These are phyloP conservation scores for Parnassius glacialis DNA, from an alignment of 2,888 invertebrate genomes.

Conservation along the genomic window DNA sequence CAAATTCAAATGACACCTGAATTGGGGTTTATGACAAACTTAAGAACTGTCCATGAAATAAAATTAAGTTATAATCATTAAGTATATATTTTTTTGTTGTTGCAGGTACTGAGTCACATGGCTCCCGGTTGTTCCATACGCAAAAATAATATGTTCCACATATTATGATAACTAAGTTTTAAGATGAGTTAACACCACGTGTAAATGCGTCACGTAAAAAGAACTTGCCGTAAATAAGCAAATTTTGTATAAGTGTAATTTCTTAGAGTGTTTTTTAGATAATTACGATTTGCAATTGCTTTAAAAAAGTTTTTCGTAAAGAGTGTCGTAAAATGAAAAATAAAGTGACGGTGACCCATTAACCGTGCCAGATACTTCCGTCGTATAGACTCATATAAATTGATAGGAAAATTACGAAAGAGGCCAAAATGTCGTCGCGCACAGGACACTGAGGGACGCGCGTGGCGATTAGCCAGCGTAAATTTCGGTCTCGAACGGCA, in stretches of 20 bases:
- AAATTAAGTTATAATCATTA: neutral
- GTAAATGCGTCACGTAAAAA: neutral
- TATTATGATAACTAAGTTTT: constrained; percentile 5
- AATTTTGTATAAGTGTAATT: neutral
- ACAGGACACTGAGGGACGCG: constrained; percentile 78
- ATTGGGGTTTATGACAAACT: no score
- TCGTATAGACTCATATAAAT: constrained; percentile 33
- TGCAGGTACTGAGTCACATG: constrained; percentile 10
- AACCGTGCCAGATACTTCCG: constrained; percentile 38
- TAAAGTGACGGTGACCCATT: constrained; percentile 41
- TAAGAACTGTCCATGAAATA: neutral
- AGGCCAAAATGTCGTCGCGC: constrained; percentile 65
- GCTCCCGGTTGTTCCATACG: neutral
- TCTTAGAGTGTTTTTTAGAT: neutral
- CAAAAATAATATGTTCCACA: neutral
- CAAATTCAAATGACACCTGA: no score
- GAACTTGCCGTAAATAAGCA: neutral
- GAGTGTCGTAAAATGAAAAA: constrained; percentile 28
- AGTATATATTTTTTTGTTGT: constrained; percentile 5
- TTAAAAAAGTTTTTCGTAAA: constrained; percentile 12
- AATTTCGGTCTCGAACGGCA: constrained; percentile 87
- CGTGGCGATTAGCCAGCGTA: constrained; percentile 81
- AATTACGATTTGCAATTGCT: neutral
- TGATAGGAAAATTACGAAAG: constrained; percentile 27
- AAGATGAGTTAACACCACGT: neutral